These are phyloP conservation scores for Pristionchus pacificus DNA, from an alignment of 1,140 invertebrate genomes.

Conservation along the genomic window DNA sequence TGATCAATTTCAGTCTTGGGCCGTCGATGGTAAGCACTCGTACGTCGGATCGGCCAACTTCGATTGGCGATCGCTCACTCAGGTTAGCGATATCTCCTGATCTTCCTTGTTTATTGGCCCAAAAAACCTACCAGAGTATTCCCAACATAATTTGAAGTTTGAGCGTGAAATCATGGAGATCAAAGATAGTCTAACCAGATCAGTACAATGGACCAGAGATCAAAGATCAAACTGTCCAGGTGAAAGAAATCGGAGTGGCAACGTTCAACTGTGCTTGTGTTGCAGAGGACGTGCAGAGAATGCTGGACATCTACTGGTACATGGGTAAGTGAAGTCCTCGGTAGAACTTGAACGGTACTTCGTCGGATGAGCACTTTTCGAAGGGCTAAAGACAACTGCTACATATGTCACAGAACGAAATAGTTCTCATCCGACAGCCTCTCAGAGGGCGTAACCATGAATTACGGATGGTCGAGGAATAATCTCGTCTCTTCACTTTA, in stretches of 20 bases:
- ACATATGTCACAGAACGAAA: too few relatives aligned
- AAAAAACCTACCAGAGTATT: too few relatives aligned
- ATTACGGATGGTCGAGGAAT: too few relatives aligned
- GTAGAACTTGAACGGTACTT: too few relatives aligned
- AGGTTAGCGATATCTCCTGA: constrained; percentile 66
- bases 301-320: constrained; percentile 85
- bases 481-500: too few relatives aligned
- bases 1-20: constrained; percentile 65
- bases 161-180: too few relatives aligned
- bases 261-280: constrained; percentile 76
- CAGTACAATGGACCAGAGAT: background rate
- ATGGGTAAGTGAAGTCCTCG: constrained; percentile 59
- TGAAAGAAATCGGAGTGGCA: constrained; percentile 84
- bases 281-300: constrained; percentile 76
- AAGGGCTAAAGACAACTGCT: too few relatives aligned
- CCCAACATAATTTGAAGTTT: too few relatives aligned
- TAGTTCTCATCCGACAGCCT: too few relatives aligned
- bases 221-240: constrained; percentile 60
- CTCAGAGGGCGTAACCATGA: too few relatives aligned
- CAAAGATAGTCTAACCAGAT: too few relatives aligned
- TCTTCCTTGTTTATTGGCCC: constrained; percentile 1
- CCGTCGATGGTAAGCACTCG: constrained; percentile 69
- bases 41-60: constrained; percentile 65
- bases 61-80: constrained; percentile 84
- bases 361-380: too few relatives aligned